phyloP scores from a whole-genome alignment of 2,113 vertebrate species.

The Sceloporus undulatus region DNA sequence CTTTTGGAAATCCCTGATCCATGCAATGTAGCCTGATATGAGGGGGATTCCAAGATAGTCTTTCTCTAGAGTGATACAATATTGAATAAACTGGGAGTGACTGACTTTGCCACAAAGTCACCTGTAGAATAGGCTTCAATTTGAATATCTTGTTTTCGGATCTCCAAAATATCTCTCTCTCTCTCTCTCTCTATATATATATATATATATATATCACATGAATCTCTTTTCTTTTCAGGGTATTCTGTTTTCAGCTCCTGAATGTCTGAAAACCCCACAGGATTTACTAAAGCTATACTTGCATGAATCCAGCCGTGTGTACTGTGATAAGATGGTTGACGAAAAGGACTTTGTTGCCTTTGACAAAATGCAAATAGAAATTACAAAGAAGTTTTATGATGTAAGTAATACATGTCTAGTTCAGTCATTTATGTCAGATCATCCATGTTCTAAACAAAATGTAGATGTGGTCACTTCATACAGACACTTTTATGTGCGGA shows the following conservation, averaged over 20 bases:
- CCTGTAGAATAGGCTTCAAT: neutral
- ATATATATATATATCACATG: neutral
- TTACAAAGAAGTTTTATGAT: constrained; percentile 86
- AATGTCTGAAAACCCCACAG: constrained; percentile 82
- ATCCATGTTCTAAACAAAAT: neutral
- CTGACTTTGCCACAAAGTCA: neutral
- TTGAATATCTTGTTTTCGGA: neutral
- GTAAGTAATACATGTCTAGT: constrained; percentile 74
- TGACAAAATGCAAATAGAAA: constrained; percentile 89
- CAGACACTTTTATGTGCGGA: neutral
- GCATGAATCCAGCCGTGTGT: constrained; percentile 90
- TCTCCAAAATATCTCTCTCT: neutral
- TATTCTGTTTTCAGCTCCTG: constrained; percentile 86
- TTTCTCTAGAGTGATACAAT: neutral
- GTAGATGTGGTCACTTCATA: neutral
- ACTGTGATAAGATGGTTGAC: constrained; percentile 91
- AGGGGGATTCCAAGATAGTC: neutral
- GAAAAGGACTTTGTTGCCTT: constrained; percentile 83
- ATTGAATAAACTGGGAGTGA: neutral
- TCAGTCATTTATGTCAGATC: neutral
- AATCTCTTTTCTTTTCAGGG: constrained; percentile 77
- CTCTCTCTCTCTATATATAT: no score
- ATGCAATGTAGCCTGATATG: neutral
- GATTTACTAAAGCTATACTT: constrained; percentile 90
- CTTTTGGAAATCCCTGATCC: neutral